A percentile compares a stretch with the other conserved stretches of the same genome.
These are phyloP conservation scores for Cephalopachus bancanus DNA, from an alignment of 2,797 vertebrate genomes.

Conservation along the genomic window DNA sequence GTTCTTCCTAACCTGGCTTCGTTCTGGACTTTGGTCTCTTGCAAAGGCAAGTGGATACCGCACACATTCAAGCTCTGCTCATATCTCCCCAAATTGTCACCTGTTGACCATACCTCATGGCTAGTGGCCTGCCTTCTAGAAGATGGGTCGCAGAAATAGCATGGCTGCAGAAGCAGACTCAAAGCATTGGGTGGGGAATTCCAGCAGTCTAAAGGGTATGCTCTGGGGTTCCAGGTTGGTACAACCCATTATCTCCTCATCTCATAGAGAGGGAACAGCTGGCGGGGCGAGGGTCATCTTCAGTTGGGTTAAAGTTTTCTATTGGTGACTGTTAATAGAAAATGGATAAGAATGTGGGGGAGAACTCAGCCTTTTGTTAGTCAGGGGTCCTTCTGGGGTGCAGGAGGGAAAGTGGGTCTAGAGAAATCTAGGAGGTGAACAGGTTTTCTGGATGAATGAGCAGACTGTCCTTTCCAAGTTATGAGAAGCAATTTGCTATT, in stretches of 20 bases:
- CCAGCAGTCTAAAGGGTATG: neutral
- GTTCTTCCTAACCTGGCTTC: neutral
- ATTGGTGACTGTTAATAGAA: conserved; percentile 22
- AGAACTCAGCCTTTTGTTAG: conserved; percentile 58
- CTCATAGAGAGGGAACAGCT: neutral
- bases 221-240: neutral
- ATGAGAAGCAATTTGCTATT: neutral
- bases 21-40: neutral
- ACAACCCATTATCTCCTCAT: neutral
- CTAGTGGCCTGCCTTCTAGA: neutral
- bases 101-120: neutral
- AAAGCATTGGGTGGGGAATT: neutral
- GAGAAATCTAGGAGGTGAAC: neutral
- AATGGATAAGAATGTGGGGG: conserved; percentile 66
- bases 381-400: neutral
- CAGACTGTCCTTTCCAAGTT: neutral
- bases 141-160: neutral
- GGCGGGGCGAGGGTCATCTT: neutral
- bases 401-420: neutral
- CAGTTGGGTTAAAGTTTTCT: conserved; percentile 66
- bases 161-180: neutral
- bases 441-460: neutral
- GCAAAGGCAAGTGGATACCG: neutral
- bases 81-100: neutral
- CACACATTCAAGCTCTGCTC: neutral